Conservation (phyloP, 2,113 vertebrate species). For the Taurulus bubalis region DNA sequence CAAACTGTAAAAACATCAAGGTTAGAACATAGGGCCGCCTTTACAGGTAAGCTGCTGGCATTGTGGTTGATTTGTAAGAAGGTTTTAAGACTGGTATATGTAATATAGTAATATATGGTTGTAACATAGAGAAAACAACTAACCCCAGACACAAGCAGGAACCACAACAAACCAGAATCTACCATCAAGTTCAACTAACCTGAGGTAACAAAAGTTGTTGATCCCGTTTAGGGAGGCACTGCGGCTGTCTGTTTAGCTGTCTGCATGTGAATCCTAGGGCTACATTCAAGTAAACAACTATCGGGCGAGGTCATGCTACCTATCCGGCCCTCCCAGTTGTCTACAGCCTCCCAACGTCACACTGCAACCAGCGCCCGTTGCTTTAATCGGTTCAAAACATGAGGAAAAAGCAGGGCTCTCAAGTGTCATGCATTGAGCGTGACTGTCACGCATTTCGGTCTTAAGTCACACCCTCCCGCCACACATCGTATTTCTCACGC, state of each 20-base stretch:
- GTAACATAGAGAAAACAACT: neutral
- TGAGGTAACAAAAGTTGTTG: neutral
- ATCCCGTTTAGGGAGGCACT: neutral
- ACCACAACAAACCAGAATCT: neutral
- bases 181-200: conserved; percentile 14
- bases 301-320: neutral
- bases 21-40: neutral
- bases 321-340: neutral
- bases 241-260: neutral
- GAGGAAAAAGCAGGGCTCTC: too few relatives aligned
- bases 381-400: neutral
- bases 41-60: neutral
- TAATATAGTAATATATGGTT: neutral
- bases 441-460: too few relatives aligned
- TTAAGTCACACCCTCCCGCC: too few relatives aligned
- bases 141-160: neutral
- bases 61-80: neutral
- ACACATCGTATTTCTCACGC: too few relatives aligned
- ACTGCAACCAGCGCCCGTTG: too few relatives aligned
- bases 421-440: too few relatives aligned
- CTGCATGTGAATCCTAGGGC: neutral
- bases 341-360: too few relatives aligned
- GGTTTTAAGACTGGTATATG: neutral
- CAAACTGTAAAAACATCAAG: neutral
- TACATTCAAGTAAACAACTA: neutral